These are phyloP conservation scores for Rhaphigaster nebulosa DNA, from an alignment of 2,888 invertebrate genomes.

Conservation along the genomic window DNA sequence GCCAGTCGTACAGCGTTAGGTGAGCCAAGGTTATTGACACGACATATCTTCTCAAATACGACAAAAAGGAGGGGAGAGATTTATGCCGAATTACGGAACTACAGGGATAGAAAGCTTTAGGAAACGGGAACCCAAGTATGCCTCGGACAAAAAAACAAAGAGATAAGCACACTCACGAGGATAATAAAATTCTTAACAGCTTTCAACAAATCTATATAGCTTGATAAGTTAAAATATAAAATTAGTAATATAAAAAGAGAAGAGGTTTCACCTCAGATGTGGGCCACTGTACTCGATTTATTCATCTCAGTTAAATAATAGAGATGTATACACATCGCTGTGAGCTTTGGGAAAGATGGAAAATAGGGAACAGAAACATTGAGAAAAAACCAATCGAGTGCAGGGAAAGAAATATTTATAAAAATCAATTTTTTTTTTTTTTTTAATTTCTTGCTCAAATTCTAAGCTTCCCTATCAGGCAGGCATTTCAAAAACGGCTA, in stretches of 20 bases:
- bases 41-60: slow-evolving; percentile 13
- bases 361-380: no score
- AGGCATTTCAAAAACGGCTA: no score
- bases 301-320: background rate
- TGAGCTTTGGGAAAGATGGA: background rate
- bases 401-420: no score
- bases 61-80: slow-evolving; percentile 5
- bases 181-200: slow-evolving; percentile 45
- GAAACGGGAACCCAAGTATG: slow-evolving; percentile 49
- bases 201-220: slow-evolving; percentile 48
- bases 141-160: slow-evolving; percentile 37
- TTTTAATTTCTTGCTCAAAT: no score
- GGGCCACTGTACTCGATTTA: background rate
- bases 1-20: background rate
- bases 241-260: slow-evolving; percentile 31
- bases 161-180: slow-evolving; percentile 46
- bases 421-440: no score
- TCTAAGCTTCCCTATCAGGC: no score
- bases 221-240: slow-evolving; percentile 42
- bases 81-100: slow-evolving; percentile 47
- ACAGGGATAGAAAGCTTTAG: slow-evolving; percentile 45
- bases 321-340: background rate
- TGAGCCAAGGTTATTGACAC: slow-evolving; percentile 36
- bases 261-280: slow-evolving; percentile 4
- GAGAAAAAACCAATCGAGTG: no score